Percentiles rank a stretch among this genome's conserved stretches.
Evolutionary conservation across 1,140 invertebrate species (phyloP).

Genomic region (Pararge aegeria): DNA sequence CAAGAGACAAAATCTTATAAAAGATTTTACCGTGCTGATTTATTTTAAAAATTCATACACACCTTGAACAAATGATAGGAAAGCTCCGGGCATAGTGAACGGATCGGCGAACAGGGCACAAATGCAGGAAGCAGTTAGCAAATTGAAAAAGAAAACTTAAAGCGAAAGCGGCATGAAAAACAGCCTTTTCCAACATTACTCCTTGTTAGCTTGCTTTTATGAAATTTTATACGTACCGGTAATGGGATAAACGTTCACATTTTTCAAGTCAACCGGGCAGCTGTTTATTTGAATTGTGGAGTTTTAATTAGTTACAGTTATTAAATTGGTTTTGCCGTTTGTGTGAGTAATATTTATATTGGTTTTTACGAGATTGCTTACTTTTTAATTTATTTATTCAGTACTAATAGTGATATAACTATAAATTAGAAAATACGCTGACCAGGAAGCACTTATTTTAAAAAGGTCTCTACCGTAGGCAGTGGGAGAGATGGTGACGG

Average conservation of each 20-base stretch:
- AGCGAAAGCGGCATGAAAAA: constrained; percentile 11
- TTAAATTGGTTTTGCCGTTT: background rate
- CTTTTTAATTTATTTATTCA: too few species aligned
- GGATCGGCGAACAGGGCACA: background rate
- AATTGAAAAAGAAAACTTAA: constrained; percentile 27
- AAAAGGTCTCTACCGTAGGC: too few species aligned
- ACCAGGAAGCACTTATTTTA: too few species aligned
- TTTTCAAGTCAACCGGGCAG: constrained; percentile 2
- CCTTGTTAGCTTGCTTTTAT: constrained; percentile 20
- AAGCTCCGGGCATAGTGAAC: constrained; percentile 7
- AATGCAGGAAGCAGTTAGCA: constrained; percentile 20
- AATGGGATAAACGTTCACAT: constrained; percentile 10
- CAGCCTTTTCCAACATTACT: constrained; percentile 21
- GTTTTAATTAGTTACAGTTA: background rate
- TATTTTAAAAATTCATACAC: too few species aligned
- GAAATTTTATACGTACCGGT: constrained; percentile 18
- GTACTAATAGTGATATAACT: too few species aligned
- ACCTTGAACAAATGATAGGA: constrained; percentile 6
- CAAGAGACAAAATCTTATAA: too few species aligned
- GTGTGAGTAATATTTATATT: too few species aligned
- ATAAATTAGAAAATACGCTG: too few species aligned
- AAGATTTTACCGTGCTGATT: too few species aligned
- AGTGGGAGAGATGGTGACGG: too few species aligned
- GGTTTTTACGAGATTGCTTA: too few species aligned
- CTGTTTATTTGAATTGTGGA: background rate